Conservation (phyloP, 2,888 invertebrate genomes). For the Cosmia pyralina region DNA sequence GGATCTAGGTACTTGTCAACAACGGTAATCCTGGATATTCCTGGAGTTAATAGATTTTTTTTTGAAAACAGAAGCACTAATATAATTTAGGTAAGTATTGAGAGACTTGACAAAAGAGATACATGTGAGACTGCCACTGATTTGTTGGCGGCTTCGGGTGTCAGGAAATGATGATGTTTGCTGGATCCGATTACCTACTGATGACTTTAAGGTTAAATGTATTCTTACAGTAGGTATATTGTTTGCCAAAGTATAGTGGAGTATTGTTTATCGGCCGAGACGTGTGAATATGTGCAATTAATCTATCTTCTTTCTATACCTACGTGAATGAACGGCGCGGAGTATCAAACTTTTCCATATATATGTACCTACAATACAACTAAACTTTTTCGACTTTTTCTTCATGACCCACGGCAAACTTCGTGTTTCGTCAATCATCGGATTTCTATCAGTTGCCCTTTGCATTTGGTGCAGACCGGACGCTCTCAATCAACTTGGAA, state of each 20-base stretch:
- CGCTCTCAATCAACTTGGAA: too few relatives aligned
- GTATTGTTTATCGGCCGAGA: too few relatives aligned
- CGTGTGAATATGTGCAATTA: not conserved
- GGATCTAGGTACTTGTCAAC: not conserved
- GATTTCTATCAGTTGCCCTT: too few relatives aligned
- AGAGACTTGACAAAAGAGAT: not conserved
- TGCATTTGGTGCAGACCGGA: too few relatives aligned
- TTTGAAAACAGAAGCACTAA: not conserved
- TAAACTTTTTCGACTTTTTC: too few relatives aligned
- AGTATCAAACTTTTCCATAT: conserved; percentile 21
- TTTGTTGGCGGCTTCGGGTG: conserved; percentile 15
- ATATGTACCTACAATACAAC: too few relatives aligned
- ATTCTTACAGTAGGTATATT: not conserved
- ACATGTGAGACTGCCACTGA: not conserved
- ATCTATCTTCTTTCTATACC: too few relatives aligned
- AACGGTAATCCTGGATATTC: not conserved
- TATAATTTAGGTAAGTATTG: not conserved
- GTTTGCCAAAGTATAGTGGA: not conserved
- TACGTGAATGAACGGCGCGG: too few relatives aligned
- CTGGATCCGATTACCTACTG: conserved; percentile 25
- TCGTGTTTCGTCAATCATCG: too few relatives aligned
- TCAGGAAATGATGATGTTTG: not conserved
- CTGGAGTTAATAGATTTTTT: not conserved
- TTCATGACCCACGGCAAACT: too few relatives aligned
- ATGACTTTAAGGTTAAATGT: not conserved